These are phyloP conservation scores for Saccostrea echinata DNA, from an alignment of 1,140 invertebrate genomes.

Conservation along the genomic window DNA sequence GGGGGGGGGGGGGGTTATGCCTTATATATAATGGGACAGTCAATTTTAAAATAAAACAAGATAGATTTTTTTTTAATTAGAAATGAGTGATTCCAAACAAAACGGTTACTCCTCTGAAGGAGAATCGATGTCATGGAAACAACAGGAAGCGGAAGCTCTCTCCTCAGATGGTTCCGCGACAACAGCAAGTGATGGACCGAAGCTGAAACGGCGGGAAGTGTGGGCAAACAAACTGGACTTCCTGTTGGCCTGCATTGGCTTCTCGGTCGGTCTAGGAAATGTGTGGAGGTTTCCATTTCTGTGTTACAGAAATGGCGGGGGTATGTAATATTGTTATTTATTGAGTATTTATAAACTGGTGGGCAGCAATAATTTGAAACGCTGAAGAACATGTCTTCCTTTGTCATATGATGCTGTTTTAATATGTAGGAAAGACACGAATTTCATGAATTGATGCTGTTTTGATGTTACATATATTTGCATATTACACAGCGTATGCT, in stretches of 20 bases:
- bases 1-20: too few species aligned
- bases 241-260: constrained; percentile 79
- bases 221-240: constrained; percentile 80
- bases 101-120: constrained; percentile 1
- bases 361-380: too few species aligned
- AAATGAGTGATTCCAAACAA: constrained; percentile 35
- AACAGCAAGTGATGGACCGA: constrained; percentile 29
- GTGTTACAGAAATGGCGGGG: constrained; percentile 80
- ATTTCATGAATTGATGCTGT: too few species aligned
- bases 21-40: too few species aligned
- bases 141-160: constrained; percentile 28
- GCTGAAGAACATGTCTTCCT: too few species aligned
- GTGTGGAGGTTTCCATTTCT: constrained; percentile 93
- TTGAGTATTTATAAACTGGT: too few species aligned
- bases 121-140: constrained; percentile 26
- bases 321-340: constrained; percentile 67
- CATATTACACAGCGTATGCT: too few species aligned
- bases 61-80: not conserved
- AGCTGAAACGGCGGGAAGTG: constrained; percentile 81
- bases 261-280: constrained; percentile 90
- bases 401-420: too few species aligned
- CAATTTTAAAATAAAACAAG: not conserved
- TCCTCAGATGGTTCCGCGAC: constrained; percentile 14
- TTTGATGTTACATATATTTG: too few species aligned
- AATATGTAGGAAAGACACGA: too few species aligned